These are phyloP conservation scores for Tenualosa thibaudeaui DNA, from an alignment of 2,797 vertebrate genomes.

Conservation along the genomic window DNA sequence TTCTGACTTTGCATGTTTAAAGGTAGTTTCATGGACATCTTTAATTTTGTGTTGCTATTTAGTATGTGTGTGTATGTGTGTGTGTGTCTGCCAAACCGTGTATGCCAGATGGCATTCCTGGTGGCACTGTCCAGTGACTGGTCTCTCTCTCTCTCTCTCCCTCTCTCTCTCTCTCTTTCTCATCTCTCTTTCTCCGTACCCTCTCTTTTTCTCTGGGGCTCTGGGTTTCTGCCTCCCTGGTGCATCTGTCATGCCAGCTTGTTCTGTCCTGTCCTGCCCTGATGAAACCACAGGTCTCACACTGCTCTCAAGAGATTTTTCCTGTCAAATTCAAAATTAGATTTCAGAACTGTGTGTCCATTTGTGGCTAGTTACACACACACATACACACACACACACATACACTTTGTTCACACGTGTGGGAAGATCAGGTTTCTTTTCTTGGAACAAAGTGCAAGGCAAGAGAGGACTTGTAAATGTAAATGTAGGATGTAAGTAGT, in stretches of 20 bases:
- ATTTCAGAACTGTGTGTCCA: not conserved
- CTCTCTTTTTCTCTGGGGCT: not conserved
- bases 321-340: not conserved
- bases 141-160: not conserved
- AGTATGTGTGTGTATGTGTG: not conserved
- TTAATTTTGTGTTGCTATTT: conserved; percentile 4
- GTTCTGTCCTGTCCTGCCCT: not conserved
- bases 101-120: not conserved
- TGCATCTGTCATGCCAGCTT: conserved; percentile 3
- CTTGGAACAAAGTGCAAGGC: not conserved
- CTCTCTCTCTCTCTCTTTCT: not conserved
- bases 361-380: not conserved
- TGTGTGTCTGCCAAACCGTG: conserved; percentile 5
- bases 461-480: not conserved
- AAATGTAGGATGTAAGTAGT: not conserved
- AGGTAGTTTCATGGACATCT: not conserved
- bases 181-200: not conserved
- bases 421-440: not conserved
- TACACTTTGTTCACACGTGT: not conserved
- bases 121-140: not conserved
- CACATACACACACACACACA: not conserved
- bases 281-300: not conserved
- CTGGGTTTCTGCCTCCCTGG: not conserved
- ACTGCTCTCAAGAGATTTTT: not conserved
- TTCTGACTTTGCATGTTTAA: not conserved